A percentile compares a stretch with the other conserved stretches of the same genome.
These are phyloP conservation scores for Incurvaria masculella DNA, from an alignment of 2,888 invertebrate species.

Conservation along the genomic window DNA sequence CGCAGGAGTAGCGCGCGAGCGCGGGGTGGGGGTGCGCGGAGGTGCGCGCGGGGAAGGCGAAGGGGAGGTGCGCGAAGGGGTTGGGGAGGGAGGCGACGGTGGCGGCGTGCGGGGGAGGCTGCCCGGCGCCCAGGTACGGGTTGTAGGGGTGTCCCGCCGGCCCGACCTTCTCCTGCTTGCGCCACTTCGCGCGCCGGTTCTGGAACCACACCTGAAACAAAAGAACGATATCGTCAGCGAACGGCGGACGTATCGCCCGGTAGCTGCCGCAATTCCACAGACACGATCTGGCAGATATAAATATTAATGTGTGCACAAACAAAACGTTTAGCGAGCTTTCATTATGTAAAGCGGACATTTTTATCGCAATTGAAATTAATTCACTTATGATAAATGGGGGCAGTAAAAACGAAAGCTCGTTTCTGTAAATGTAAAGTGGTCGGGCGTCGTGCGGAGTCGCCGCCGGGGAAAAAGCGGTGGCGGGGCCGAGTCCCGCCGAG, in stretches of 20 bases:
- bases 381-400: slow-evolving; percentile 44
- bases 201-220: slow-evolving; percentile 88
- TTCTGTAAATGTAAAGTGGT: slow-evolving; percentile 39
- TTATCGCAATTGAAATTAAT: slow-evolving; percentile 50
- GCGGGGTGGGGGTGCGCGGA: not conserved
- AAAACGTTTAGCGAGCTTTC: slow-evolving; percentile 17
- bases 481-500: not conserved
- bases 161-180: slow-evolving; percentile 90
- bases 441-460: slow-evolving; percentile 31
- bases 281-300: slow-evolving; percentile 14
- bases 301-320: slow-evolving; percentile 24
- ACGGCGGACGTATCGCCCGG: not conserved
- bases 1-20: slow-evolving; percentile 32
- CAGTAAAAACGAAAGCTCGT: slow-evolving; percentile 31
- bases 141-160: slow-evolving; percentile 89
- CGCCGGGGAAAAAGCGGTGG: slow-evolving; percentile 2
- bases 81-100: slow-evolving; percentile 76
- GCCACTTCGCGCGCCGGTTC: slow-evolving; percentile 89
- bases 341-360: slow-evolving; percentile 42
- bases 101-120: slow-evolving; percentile 58
- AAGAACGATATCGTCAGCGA: slow-evolving; percentile 7
- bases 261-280: too few relatives aligned
- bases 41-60: slow-evolving; percentile 67
- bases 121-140: slow-evolving; percentile 67
- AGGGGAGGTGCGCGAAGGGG: slow-evolving; percentile 76